phyloP scores from a whole-genome alignment of 2,888 invertebrate genomes.

The Andrena haemorrhoa region DNA sequence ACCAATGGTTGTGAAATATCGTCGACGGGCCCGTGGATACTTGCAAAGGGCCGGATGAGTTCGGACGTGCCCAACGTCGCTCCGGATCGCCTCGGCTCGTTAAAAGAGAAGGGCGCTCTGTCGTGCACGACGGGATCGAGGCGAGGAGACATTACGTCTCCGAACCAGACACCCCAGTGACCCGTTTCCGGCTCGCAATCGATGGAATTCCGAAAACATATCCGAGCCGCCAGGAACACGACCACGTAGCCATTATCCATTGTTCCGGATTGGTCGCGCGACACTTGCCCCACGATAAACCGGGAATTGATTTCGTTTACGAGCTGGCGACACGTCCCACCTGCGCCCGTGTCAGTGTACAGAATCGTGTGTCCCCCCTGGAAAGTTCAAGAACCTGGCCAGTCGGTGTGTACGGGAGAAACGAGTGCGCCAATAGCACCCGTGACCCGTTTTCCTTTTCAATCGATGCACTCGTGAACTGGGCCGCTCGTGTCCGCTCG shows the following conservation, averaged over 20 bases:
- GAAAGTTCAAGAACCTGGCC: constrained; percentile 61
- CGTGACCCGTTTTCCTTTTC: constrained; percentile 66
- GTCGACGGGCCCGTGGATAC: not conserved
- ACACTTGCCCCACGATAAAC: not conserved
- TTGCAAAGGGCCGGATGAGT: constrained; percentile 2
- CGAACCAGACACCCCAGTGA: constrained; percentile 52
- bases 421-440: constrained; percentile 62
- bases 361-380: constrained; percentile 34
- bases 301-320: constrained; percentile 6
- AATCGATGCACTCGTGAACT: constrained; percentile 65
- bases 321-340: constrained; percentile 21
- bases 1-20: constrained; percentile 7
- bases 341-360: constrained; percentile 25
- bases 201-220: constrained; percentile 56
- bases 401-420: constrained; percentile 46
- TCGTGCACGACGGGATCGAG: not conserved
- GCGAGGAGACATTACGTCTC: constrained; percentile 1
- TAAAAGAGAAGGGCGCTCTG: constrained; percentile 1
- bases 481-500: constrained; percentile 53
- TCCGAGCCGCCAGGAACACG: constrained; percentile 36
- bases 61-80: not conserved
- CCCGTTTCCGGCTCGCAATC: constrained; percentile 62
- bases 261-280: constrained; percentile 26
- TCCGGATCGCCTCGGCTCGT: constrained; percentile 6
- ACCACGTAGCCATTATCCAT: constrained; percentile 62